Evolutionary conservation across 2,113 vertebrate species (phyloP).

Genomic region (Atrichornis clamosus): DNA sequence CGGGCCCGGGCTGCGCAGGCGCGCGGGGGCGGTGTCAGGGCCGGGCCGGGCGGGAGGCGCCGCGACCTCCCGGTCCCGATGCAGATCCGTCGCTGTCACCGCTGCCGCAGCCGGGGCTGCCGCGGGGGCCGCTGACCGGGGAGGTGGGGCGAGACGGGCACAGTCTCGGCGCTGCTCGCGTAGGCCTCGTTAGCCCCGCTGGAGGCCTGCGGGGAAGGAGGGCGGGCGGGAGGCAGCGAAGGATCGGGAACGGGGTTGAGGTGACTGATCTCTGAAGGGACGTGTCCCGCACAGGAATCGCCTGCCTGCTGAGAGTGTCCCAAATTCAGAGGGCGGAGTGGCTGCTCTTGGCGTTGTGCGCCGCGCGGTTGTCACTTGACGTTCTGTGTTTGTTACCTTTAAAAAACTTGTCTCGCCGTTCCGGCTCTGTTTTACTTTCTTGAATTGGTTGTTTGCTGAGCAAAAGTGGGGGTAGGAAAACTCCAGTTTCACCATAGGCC

Average conservation of each 20-base stretch:
- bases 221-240: not conserved
- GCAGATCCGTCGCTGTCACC: no score
- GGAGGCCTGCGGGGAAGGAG: not conserved
- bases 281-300: fast-evolving
- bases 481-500: fast-evolving
- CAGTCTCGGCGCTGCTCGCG: fast-evolving
- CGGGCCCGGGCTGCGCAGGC: not conserved
- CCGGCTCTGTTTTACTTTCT: not conserved
- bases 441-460: fast-evolving
- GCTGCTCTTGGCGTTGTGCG: fast-evolving
- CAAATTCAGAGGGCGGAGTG: fast-evolving
- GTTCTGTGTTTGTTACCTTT: fast-evolving
- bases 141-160: not conserved
- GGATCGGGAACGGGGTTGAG: no score
- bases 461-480: not conserved
- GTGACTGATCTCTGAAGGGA: not conserved
- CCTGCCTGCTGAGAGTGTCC: no score
- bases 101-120: no score
- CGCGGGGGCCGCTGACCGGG: no score
- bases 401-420: fast-evolving
- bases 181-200: not conserved
- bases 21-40: not conserved
- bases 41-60: no score
- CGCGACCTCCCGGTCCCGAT: not conserved
- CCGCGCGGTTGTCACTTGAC: fast-evolving